A percentile compares a stretch with the other conserved stretches of the same genome.
phyloP scores from a whole-genome alignment of 2,888 invertebrate species.

The Myopa tessellatipennis region DNA sequence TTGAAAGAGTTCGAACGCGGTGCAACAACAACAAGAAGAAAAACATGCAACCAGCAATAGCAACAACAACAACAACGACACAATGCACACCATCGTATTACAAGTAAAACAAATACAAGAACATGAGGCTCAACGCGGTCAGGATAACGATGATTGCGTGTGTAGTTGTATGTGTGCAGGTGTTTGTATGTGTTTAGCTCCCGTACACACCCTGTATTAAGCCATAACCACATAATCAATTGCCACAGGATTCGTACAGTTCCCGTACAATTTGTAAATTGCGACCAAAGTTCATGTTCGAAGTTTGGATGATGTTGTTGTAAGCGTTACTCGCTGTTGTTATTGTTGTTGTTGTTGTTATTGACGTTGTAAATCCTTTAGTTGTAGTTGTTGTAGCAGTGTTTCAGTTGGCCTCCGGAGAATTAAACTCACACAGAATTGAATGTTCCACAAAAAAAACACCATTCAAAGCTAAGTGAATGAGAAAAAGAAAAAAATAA shows the following conservation, averaged over 20 bases:
- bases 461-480: too few species aligned
- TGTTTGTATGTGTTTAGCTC: background rate
- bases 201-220: conserved; percentile 7
- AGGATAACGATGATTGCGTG: background rate
- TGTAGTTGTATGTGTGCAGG: background rate
- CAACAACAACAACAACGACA: background rate
- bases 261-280: conserved; percentile 43
- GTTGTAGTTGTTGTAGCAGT: conserved; percentile 7
- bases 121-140: background rate
- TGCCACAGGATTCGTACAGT: conserved; percentile 45
- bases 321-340: background rate
- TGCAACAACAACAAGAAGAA: background rate
- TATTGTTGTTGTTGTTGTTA: background rate
- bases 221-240: conserved; percentile 49
- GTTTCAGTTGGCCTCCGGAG: too few species aligned
- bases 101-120: background rate
- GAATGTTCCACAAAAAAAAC: too few species aligned
- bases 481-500: background rate
- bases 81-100: background rate
- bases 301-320: background rate
- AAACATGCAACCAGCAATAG: too few species aligned
- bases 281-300: conserved; percentile 36
- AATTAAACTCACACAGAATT: too few species aligned
- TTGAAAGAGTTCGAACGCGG: background rate
- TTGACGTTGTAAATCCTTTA: background rate